Conservation (phyloP, 2,797 vertebrate species). For the Pyrocephalus nanus region DNA sequence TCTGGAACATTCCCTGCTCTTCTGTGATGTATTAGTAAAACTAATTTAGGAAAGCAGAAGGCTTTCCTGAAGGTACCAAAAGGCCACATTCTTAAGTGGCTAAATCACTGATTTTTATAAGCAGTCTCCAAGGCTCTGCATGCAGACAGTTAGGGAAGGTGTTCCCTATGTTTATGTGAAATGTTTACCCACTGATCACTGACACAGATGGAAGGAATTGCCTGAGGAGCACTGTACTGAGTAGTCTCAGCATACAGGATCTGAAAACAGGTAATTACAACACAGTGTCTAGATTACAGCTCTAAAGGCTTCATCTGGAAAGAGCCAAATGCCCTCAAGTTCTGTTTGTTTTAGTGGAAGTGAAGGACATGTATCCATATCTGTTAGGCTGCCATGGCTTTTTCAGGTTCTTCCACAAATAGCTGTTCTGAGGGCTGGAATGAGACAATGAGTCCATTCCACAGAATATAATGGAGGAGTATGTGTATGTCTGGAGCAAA, state of each 20-base stretch:
- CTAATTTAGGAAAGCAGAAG: not conserved
- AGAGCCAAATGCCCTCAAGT: not conserved
- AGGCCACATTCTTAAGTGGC: not conserved
- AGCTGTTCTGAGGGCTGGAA: not conserved
- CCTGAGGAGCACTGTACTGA: not conserved
- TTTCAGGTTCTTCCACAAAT: not conserved
- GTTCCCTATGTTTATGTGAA: not conserved
- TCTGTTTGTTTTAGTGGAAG: not conserved
- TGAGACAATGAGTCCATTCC: not conserved
- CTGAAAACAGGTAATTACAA: not conserved
- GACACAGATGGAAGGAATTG: not conserved
- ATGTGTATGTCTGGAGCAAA: not conserved
- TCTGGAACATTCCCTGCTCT: not conserved
- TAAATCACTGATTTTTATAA: not conserved
- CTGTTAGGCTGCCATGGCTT: not conserved
- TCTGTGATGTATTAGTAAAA: not conserved
- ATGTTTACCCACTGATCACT: not conserved
- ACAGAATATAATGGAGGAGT: not conserved
- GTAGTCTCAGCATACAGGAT: not conserved
- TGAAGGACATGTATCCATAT: not conserved
- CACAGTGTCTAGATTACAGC: not conserved
- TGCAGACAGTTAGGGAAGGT: not conserved
- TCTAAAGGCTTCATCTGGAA: not conserved
- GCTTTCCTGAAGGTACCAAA: not conserved
- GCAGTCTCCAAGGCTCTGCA: not conserved